A percentile compares a stretch with the other conserved stretches of the same genome.
These are phyloP conservation scores for Amiota minor DNA, from an alignment of 2,888 invertebrate genomes.

Conservation along the genomic window DNA sequence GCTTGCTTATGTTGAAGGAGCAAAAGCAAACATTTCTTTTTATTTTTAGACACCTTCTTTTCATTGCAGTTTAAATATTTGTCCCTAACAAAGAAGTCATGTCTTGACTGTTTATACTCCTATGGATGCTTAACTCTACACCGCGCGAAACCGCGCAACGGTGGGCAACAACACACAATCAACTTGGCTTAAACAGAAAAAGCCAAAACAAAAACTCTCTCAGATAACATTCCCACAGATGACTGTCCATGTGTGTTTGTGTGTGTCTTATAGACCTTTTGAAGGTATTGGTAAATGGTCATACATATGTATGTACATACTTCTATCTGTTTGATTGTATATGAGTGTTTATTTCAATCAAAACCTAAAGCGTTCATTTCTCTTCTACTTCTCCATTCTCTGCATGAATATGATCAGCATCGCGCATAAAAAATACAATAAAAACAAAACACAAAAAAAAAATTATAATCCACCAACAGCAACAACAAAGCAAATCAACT, in stretches of 20 bases:
- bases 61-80: neutral
- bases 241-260: constrained; percentile 50
- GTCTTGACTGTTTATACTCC: neutral
- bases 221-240: constrained; percentile 49
- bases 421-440: constrained; percentile 35
- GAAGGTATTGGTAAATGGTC: constrained; percentile 30
- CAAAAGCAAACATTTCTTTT: too few species aligned
- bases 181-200: constrained; percentile 68
- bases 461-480: neutral
- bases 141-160: constrained; percentile 64
- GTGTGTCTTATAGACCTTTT: constrained; percentile 23
- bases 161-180: constrained; percentile 58
- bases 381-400: constrained; percentile 58
- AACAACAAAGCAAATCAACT: constrained; percentile 37
- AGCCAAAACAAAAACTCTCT: constrained; percentile 63
- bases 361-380: constrained; percentile 62
- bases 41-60: too few species aligned
- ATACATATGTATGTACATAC: too few species aligned
- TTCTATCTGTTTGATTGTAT: constrained; percentile 4
- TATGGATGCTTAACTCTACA: constrained; percentile 24
- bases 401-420: constrained; percentile 47
- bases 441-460: constrained; percentile 21
- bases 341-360: constrained; percentile 43
- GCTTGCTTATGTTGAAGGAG: too few species aligned
- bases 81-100: neutral